Evolutionary conservation across 2,797 vertebrate species (phyloP), one percentile per base, ranked within the genome.

Genomic region (Sebastes hopkinsi): DNA sequence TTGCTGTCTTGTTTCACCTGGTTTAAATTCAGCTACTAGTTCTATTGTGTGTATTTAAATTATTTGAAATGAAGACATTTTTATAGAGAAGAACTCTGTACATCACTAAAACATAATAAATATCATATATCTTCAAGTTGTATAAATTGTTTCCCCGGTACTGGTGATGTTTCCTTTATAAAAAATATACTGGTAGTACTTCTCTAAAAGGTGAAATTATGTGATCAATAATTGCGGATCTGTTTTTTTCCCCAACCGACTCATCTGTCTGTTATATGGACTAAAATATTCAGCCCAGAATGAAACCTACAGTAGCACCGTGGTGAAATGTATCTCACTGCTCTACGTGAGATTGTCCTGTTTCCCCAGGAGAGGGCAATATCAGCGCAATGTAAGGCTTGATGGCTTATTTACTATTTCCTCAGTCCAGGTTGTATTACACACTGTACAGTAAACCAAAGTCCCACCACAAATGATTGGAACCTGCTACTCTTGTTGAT

Each of bases 281-380:
- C 16, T 5, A 14, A 38, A 59, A 66, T 30, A 56, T 38, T 46
- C 14, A 36, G 18, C 29, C 6, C 30, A 67, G 8, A 25, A 25
- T 8, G 9, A 62, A 56, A 6, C 10, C 38, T 42, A 42, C 38
- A 42, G n/a, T 56, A 52, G 6, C 23, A 60, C 27, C 13, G 7
- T 72, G 29, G 6, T 46, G 2, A 38, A 8, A 52, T 0, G 1
- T 2, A n/a, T 50, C 38, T 30, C 20, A 11, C 13, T 46, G 14
- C 23, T 68, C 2, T 3, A 5, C 4, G 8, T 73, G 79, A 46
- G 16, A 1, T 67, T 64, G 27, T 23, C 6, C 29, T 22, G 9
- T 66, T 81, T 72, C 11, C 22, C 59, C 71, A 67, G 16, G 25
- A 77, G 80, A 76, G 52, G 74, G 38, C 22, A 25, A 8, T 38